These are phyloP conservation scores for Plebejus anna DNA, from an alignment of 2,888 invertebrate genomes.

Conservation along the genomic window DNA sequence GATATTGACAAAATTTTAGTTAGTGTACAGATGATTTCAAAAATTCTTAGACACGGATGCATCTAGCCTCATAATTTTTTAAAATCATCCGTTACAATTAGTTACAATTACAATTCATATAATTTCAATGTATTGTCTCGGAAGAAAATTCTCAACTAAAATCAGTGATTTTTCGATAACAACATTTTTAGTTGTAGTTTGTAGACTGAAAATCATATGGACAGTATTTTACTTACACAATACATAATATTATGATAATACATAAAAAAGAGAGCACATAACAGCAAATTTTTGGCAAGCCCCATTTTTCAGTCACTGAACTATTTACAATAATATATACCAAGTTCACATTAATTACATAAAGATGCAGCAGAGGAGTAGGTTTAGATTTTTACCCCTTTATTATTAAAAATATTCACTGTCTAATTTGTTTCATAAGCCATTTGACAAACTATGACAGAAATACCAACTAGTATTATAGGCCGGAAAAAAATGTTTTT, in stretches of 20 bases:
- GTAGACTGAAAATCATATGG: neutral
- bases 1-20: too few species aligned
- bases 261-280: constrained; percentile 4
- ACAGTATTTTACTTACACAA: neutral
- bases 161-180: neutral
- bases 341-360: constrained; percentile 32
- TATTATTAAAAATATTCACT: neutral
- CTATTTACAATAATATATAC: constrained; percentile 28
- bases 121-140: neutral
- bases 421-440: neutral
- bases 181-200: neutral
- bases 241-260: neutral
- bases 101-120: too few species aligned
- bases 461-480: neutral
- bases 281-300: constrained; percentile 22
- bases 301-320: constrained; percentile 15
- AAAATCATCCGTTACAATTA: too few species aligned
- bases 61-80: neutral
- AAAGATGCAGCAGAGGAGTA: constrained; percentile 8
- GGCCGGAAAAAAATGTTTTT: neutral
- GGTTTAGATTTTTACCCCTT: neutral
- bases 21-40: neutral
- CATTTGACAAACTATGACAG: neutral
- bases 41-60: too few species aligned
- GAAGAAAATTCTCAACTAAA: neutral